Conservation (phyloP, 2,888 invertebrate species). For the Eremobia ochroleuca region DNA sequence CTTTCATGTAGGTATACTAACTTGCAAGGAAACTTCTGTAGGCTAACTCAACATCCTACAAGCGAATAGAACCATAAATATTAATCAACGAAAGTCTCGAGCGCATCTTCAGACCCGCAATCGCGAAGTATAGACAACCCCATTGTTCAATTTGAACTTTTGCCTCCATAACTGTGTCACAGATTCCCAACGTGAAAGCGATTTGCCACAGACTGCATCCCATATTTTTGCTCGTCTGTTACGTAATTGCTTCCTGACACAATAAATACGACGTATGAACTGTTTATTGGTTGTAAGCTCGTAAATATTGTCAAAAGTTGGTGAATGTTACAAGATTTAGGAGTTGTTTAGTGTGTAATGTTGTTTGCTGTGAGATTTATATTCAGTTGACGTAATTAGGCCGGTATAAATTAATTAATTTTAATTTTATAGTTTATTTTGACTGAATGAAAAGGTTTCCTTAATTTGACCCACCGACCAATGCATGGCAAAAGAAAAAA, state of each 20-base stretch:
- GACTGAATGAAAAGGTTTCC: neutral
- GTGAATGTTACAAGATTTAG: constrained; percentile 67
- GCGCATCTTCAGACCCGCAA: constrained; percentile 60
- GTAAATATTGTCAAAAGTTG: constrained; percentile 75
- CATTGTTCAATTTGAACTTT: constrained; percentile 71
- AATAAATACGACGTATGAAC: constrained; percentile 81
- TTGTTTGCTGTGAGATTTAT: constrained; percentile 57
- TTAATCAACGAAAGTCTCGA: constrained; percentile 59
- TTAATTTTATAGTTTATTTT: constrained; percentile 34
- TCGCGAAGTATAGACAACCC: constrained; percentile 64
- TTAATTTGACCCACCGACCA: too few species aligned
- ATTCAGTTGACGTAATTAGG: constrained; percentile 61
- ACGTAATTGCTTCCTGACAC: constrained; percentile 77
- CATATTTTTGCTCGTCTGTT: constrained; percentile 74
- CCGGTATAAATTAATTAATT: constrained; percentile 37
- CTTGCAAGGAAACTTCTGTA: neutral
- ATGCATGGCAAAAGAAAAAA: neutral
- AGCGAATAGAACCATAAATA: constrained; percentile 57
- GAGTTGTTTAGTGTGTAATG: constrained; percentile 63
- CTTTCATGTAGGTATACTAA: neutral
- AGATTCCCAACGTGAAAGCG: constrained; percentile 75
- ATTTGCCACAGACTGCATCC: constrained; percentile 70
- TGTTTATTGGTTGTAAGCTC: constrained; percentile 82
- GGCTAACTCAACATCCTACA: constrained; percentile 1
- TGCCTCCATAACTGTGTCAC: constrained; percentile 66